Percentiles rank a stretch among this genome's conserved stretches.
phyloP scores from a whole-genome alignment of 2,797 vertebrate species.

The Siniperca scherzeri region DNA sequence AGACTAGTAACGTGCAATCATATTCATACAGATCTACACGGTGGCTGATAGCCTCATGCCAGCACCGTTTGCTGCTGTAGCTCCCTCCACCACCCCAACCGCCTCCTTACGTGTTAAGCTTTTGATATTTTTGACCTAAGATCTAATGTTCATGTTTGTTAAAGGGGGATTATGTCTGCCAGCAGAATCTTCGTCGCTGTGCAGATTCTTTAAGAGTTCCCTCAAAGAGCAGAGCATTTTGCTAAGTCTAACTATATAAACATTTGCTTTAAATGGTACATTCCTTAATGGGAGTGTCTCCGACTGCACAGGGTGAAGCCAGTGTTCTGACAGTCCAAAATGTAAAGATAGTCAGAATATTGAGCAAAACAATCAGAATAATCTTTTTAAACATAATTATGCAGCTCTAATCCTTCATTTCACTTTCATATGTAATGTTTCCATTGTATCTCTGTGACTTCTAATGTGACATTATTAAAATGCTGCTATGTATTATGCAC shows the following conservation, averaged over 20 bases:
- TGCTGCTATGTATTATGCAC: not conserved
- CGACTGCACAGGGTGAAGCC: not conserved
- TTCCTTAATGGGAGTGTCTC: not conserved
- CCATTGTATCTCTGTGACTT: not conserved
- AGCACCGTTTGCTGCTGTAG: not conserved
- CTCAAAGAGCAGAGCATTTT: not conserved
- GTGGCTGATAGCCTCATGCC: too few relatives aligned
- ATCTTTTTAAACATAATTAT: not conserved
- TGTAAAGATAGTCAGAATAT: not conserved
- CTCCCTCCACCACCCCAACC: not conserved
- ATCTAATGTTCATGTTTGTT: not conserved
- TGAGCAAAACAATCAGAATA: too few relatives aligned
- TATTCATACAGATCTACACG: not conserved
- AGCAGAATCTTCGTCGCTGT: not conserved
- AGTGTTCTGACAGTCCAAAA: not conserved
- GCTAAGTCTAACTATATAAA: not conserved
- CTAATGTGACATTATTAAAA: not conserved
- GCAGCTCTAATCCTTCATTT: not conserved
- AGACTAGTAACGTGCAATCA: not conserved
- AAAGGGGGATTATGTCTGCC: not conserved
- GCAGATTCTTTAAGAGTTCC: too few relatives aligned
- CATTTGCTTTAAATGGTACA: not conserved
- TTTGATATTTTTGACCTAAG: not conserved
- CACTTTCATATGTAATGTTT: not conserved
- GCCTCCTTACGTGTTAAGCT: not conserved